phyloP scores from a whole-genome alignment of 1,140 invertebrate genomes.

The Heliothis virescens region DNA sequence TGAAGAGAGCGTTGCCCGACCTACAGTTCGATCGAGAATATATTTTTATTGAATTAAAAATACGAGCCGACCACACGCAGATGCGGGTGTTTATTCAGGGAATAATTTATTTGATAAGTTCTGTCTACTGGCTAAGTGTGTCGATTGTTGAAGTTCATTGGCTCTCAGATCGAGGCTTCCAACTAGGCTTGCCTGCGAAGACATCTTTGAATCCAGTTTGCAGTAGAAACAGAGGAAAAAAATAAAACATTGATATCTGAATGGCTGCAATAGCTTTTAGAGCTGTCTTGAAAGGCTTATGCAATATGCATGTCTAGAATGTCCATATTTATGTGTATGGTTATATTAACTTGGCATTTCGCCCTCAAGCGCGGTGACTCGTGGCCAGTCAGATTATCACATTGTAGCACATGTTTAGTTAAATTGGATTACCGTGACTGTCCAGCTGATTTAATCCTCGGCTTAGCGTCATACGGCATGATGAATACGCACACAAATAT shows the following conservation, averaged over 20 bases:
- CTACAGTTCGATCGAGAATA: slow-evolving; percentile 9
- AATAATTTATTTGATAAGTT: slow-evolving; percentile 29
- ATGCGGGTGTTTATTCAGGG: slow-evolving; percentile 8
- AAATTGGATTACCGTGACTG: slow-evolving; percentile 31
- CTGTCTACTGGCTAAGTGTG: slow-evolving; percentile 16
- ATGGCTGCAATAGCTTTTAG: too few species aligned
- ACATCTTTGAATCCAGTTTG: neutral
- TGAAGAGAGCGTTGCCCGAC: slow-evolving; percentile 7
- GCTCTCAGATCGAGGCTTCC: neutral
- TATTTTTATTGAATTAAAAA: slow-evolving; percentile 25
- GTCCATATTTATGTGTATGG: too few species aligned
- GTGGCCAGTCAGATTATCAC: slow-evolving; percentile 2
- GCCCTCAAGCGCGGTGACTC: slow-evolving; percentile 9
- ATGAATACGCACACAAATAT: slow-evolving; percentile 21
- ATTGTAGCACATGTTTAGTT: slow-evolving; percentile 29
- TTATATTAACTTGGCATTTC: neutral
- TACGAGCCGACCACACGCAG: slow-evolving; percentile 29
- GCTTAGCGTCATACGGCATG: slow-evolving; percentile 8
- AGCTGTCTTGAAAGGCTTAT: too few species aligned
- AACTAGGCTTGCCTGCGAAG: neutral
- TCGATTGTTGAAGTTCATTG: slow-evolving; percentile 7
- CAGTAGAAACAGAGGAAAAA: too few species aligned
- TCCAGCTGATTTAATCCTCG: slow-evolving; percentile 27
- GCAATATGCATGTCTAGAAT: too few species aligned
- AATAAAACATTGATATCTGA: too few species aligned